Conservation (phyloP, 2,113 vertebrate species). For the Chrysemys picta region DNA sequence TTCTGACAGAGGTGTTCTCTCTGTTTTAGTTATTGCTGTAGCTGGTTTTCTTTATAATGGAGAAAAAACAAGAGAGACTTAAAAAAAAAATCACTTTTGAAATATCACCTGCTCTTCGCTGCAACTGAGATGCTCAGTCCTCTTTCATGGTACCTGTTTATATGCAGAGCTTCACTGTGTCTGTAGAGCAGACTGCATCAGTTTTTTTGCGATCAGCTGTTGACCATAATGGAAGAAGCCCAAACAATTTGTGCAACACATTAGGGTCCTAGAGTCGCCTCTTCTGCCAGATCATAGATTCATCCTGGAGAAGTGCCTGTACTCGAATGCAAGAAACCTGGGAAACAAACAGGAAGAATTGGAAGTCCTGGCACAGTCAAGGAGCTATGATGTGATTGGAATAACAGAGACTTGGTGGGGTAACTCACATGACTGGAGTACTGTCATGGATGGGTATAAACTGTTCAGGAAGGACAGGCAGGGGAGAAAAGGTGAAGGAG, state of each 20-base stretch:
- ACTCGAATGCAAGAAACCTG: too few relatives aligned
- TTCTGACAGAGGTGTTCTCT: not conserved
- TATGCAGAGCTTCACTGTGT: not conserved
- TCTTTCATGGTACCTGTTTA: slow-evolving; percentile 13
- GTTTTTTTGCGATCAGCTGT: not conserved
- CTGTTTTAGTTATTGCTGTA: slow-evolving; percentile 3
- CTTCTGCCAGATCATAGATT: slow-evolving; percentile 30
- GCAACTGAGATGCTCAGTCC: slow-evolving; percentile 3
- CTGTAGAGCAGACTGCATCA: slow-evolving; percentile 32
- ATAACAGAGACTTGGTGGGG: too few relatives aligned
- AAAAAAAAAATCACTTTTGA: not conserved
- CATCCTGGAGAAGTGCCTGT: not conserved
- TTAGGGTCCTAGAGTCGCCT: slow-evolving; percentile 18
- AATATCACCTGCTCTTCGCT: not conserved
- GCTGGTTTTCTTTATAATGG: not conserved
- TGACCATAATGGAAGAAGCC: slow-evolving; percentile 22
- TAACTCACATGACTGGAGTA: too few relatives aligned
- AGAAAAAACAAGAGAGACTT: not conserved
- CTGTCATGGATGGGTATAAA: too few relatives aligned
- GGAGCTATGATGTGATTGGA: too few relatives aligned
- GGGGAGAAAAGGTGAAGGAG: too few relatives aligned
- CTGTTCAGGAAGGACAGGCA: too few relatives aligned
- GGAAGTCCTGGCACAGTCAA: too few relatives aligned
- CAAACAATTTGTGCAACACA: slow-evolving; percentile 18
- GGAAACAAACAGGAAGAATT: too few relatives aligned